Percentiles rank a stretch among this genome's conserved stretches.
Evolutionary conservation across 2,888 invertebrate species (phyloP).

Genomic region (Anodontia alba): DNA sequence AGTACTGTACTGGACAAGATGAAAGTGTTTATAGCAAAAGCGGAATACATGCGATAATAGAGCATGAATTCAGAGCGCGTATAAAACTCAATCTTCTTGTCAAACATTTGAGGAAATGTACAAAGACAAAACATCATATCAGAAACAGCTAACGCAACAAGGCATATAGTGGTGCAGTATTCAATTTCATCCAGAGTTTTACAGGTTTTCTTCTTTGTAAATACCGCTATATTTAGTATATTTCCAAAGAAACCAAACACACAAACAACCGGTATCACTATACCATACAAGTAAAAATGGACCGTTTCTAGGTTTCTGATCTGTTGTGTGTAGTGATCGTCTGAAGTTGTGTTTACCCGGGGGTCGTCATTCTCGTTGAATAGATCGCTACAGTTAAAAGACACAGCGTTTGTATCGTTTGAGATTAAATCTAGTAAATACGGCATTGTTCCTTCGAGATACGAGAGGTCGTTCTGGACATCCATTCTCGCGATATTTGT

Average conservation of each 20-base stretch:
- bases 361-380: background rate
- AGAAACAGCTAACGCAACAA: constrained; percentile 90
- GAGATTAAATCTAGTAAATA: too few relatives aligned
- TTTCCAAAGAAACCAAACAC: constrained; percentile 91
- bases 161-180: constrained; percentile 91
- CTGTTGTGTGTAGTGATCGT: background rate
- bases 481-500: too few relatives aligned
- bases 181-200: constrained; percentile 88
- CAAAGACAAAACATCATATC: constrained; percentile 87
- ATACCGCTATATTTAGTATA: constrained; percentile 91
- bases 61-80: constrained; percentile 85
- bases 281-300: constrained; percentile 47
- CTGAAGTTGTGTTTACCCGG: background rate
- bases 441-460: too few relatives aligned
- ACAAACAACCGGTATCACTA: constrained; percentile 89
- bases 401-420: too few relatives aligned
- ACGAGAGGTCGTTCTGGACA: too few relatives aligned
- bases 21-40: constrained; percentile 74
- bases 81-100: constrained; percentile 85
- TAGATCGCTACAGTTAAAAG: constrained; percentile 2
- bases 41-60: constrained; percentile 72
- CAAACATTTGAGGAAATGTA: constrained; percentile 87
- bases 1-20: constrained; percentile 91
- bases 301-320: constrained; percentile 12
- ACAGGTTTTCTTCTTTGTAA: constrained; percentile 87